Evolutionary conservation across 2,113 vertebrate genomes (phyloP).

Genomic region (Megaptera novaeangliae): DNA sequence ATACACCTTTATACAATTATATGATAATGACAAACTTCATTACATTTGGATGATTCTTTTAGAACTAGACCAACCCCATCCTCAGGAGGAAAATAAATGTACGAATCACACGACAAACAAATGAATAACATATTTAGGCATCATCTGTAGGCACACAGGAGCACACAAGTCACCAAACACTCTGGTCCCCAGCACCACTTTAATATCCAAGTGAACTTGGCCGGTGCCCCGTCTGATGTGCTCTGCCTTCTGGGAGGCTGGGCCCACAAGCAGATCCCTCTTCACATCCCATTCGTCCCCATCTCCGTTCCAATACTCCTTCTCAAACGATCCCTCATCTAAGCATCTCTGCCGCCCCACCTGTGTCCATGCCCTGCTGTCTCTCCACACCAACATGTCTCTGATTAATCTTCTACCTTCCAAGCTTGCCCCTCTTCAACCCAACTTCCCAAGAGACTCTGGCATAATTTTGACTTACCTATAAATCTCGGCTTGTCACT

Average conservation of each 20-base stretch:
- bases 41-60: neutral
- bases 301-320: fast-evolving
- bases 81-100: neutral
- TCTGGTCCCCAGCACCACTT: fast-evolving
- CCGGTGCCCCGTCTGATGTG: fast-evolving
- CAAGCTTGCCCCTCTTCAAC: neutral
- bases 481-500: neutral
- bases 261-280: fast-evolving
- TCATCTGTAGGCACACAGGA: neutral
- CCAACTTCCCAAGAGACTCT: neutral
- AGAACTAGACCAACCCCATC: neutral
- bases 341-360: too few relatives aligned
- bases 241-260: fast-evolving
- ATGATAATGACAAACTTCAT: too few relatives aligned
- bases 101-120: fast-evolving
- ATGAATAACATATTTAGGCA: neutral
- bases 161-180: too few relatives aligned
- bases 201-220: too few relatives aligned
- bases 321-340: fast-evolving
- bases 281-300: fast-evolving
- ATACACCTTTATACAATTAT: too few relatives aligned
- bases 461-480: too few relatives aligned
- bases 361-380: too few relatives aligned
- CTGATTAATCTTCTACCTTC: neutral
- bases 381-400: neutral